These are phyloP conservation scores for Caerostris extrusa DNA, from an alignment of 1,140 invertebrate genomes.

Conservation along the genomic window DNA sequence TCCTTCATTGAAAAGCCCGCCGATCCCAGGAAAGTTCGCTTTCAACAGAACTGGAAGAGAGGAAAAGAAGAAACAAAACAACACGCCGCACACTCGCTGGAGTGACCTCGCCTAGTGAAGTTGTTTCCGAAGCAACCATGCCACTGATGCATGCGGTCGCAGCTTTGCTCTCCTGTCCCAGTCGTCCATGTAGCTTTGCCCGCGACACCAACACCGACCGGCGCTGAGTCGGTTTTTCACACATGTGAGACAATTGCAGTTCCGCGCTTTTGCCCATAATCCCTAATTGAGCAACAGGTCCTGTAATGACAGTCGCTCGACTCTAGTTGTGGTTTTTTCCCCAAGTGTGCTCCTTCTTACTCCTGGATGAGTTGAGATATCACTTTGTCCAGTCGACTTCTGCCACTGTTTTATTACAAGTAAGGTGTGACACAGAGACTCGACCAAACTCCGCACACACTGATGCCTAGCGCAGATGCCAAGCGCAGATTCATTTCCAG, in stretches of 20 bases:
- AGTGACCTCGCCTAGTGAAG: conserved; percentile 52
- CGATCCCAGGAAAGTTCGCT: conserved; percentile 16
- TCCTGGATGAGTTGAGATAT: too few species aligned
- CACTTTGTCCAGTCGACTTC: too few species aligned
- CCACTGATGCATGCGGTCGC: not conserved
- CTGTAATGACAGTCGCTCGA: not conserved
- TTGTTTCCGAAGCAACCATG: conserved; percentile 54
- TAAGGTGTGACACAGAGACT: not conserved
- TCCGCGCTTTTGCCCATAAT: not conserved
- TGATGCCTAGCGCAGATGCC: conserved; percentile 6
- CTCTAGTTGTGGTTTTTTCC: not conserved
- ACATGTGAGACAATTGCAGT: conserved; percentile 1
- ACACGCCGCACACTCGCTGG: conserved; percentile 10
- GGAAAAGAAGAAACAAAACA: not conserved
- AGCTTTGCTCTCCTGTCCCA: conserved; percentile 10
- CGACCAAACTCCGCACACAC: not conserved
- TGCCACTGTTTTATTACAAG: not conserved
- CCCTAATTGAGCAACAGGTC: conserved; percentile 3
- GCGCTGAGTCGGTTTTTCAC: conserved; percentile 36
- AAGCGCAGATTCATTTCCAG: conserved; percentile 7
- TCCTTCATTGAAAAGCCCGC: conserved; percentile 19
- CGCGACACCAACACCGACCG: conserved; percentile 5
- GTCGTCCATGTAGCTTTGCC: not conserved
- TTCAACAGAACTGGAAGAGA: not conserved
- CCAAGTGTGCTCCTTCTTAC: not conserved